Evolutionary conservation across 1,140 invertebrate species (phyloP).

Genomic region (Drosophila pruinosa): DNA sequence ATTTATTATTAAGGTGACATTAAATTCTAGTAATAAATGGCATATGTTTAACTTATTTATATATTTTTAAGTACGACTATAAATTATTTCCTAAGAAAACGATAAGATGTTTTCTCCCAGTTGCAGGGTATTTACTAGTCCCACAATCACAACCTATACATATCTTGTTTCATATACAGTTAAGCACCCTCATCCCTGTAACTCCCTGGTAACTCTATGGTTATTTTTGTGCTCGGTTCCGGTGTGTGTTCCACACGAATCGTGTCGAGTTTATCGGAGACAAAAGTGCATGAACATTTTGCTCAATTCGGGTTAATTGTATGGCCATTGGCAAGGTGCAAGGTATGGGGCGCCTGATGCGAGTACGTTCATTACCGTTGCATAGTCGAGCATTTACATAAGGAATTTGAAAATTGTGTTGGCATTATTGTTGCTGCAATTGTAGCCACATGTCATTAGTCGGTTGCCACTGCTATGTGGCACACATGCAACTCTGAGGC

Average conservation of each 20-base stretch:
- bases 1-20: too few species aligned
- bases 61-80: neutral
- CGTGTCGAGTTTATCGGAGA: conserved; percentile 36
- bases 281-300: conserved; percentile 38
- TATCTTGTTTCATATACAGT: neutral
- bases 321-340: conserved; percentile 17
- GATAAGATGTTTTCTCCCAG: too few species aligned
- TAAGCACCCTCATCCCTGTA: neutral
- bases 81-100: too few species aligned
- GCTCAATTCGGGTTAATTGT: conserved; percentile 58
- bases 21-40: neutral
- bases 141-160: neutral
- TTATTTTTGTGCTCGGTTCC: conserved; percentile 19
- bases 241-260: neutral
- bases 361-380: conserved; percentile 35
- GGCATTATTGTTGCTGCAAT: conserved; percentile 17
- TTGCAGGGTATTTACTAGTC: neutral
- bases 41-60: neutral
- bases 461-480: neutral
- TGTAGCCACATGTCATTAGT: conserved; percentile 38
- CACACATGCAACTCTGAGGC: conserved; percentile 2
- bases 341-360: neutral
- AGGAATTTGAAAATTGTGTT: conserved; percentile 37
- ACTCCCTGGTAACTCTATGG: conserved; percentile 4
- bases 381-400: conserved; percentile 32